Evolutionary conservation across 2,113 vertebrate genomes (phyloP).

Genomic region (Xyrauchen texanus): DNA sequence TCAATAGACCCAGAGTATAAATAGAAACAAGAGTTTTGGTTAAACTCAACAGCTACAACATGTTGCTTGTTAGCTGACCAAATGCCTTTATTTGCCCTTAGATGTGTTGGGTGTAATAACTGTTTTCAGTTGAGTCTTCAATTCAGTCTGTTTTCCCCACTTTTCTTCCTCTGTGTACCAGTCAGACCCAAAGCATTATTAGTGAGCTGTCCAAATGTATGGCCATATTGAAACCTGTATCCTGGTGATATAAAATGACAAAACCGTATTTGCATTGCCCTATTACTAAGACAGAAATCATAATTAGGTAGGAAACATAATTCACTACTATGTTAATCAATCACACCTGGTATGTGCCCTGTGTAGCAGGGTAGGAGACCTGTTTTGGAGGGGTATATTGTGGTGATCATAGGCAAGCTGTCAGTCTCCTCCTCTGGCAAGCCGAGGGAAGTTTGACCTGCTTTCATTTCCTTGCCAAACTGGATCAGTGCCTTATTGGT

Average conservation of each 20-base stretch:
- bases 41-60: too few relatives aligned
- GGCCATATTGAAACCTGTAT: slow-evolving; percentile 75
- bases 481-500: slow-evolving; percentile 71
- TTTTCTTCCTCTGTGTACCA: slow-evolving; percentile 57
- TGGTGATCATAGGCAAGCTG: slow-evolving; percentile 43
- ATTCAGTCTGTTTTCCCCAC: slow-evolving; percentile 20
- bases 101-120: background rate
- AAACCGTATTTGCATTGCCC: background rate
- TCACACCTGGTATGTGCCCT: slow-evolving; percentile 80
- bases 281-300: too few relatives aligned
- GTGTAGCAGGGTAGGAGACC: slow-evolving; percentile 75
- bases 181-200: slow-evolving; percentile 66
- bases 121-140: background rate
- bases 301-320: background rate
- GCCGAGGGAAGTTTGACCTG: background rate
- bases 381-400: slow-evolving; percentile 60
- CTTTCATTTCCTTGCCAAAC: slow-evolving; percentile 65
- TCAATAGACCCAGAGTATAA: too few relatives aligned
- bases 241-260: slow-evolving; percentile 58
- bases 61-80: background rate
- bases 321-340: background rate
- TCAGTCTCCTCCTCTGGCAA: background rate
- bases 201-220: slow-evolving; percentile 74
- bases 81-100: slow-evolving; percentile 31
- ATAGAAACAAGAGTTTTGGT: too few relatives aligned